Evolutionary conservation across 2,888 invertebrate genomes (phyloP).

Genomic region (Acanthopleura granulata): DNA sequence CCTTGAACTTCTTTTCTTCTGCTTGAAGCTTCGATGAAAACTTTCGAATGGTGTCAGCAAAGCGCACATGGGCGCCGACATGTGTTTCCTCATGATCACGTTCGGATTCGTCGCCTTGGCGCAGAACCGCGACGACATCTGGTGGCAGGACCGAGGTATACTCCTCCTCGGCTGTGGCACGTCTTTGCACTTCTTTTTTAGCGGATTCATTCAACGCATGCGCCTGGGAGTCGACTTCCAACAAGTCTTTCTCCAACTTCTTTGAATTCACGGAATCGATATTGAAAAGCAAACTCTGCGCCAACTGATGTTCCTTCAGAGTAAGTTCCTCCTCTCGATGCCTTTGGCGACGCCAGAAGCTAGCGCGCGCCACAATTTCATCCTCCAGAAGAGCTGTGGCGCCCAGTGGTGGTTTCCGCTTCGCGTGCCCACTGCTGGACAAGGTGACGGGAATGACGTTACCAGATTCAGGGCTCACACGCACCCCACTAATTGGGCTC

Average conservation of each 20-base stretch:
- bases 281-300: constrained; percentile 49
- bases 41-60: constrained; percentile 53
- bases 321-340: constrained; percentile 59
- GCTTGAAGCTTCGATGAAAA: constrained; percentile 59
- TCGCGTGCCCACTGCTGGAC: constrained; percentile 56
- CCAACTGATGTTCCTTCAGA: constrained; percentile 48
- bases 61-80: constrained; percentile 53
- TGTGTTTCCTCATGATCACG: constrained; percentile 54
- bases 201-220: constrained; percentile 51
- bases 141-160: constrained; percentile 56
- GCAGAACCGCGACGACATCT: constrained; percentile 59
- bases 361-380: constrained; percentile 57
- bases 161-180: constrained; percentile 60
- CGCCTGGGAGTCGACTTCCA: constrained; percentile 46
- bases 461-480: constrained; percentile 55
- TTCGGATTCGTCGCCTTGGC: constrained; percentile 54
- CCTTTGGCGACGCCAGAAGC: constrained; percentile 63
- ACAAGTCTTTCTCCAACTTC: constrained; percentile 37
- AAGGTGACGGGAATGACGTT: constrained; percentile 62
- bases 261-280: constrained; percentile 49
- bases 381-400: constrained; percentile 62
- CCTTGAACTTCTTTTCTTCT: constrained; percentile 61
- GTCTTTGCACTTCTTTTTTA: constrained; percentile 58
- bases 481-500: constrained; percentile 61
- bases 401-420: constrained; percentile 61